These are phyloP conservation scores for Phaetusa simplex DNA, from an alignment of 2,113 vertebrate species.

Conservation along the genomic window DNA sequence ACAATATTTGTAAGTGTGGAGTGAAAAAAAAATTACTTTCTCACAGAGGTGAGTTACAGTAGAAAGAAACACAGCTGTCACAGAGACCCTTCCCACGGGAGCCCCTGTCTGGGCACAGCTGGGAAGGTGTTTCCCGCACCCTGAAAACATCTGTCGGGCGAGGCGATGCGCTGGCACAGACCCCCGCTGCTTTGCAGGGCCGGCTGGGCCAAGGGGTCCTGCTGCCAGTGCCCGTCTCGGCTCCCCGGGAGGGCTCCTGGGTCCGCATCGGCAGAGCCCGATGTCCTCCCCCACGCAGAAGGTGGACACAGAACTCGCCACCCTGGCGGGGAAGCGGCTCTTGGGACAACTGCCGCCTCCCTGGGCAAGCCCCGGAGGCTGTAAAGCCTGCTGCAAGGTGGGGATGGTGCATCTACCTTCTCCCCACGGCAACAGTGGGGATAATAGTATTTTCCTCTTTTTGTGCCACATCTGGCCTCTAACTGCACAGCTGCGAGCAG, in stretches of 20 bases:
- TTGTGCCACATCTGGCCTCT: background rate
- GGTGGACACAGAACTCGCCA: background rate
- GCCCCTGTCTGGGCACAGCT: rapidly evolving
- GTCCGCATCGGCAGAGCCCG: rapidly evolving
- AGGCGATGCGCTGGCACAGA: rapidly evolving
- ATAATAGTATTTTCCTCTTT: background rate
- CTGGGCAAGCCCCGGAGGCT: background rate
- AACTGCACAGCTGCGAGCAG: background rate
- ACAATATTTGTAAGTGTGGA: rapidly evolving
- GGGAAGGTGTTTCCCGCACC: background rate
- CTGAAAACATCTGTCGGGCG: background rate
- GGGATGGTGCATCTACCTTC: background rate
- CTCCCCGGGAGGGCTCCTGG: background rate
- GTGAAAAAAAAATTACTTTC: background rate
- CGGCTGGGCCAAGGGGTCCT: no score
- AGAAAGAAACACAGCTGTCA: background rate
- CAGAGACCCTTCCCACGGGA: background rate
- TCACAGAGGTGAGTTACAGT: background rate
- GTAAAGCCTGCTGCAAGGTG: background rate
- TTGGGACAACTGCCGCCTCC: background rate
- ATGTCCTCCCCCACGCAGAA: rapidly evolving
- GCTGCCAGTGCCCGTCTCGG: background rate
- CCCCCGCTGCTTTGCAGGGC: no score
- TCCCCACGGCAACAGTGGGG: background rate
- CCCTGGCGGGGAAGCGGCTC: background rate